Evolutionary conservation across 2,113 vertebrate genomes (phyloP), one percentile per base, ranked within the genome.

Genomic region (Donacobius atricapilla): DNA sequence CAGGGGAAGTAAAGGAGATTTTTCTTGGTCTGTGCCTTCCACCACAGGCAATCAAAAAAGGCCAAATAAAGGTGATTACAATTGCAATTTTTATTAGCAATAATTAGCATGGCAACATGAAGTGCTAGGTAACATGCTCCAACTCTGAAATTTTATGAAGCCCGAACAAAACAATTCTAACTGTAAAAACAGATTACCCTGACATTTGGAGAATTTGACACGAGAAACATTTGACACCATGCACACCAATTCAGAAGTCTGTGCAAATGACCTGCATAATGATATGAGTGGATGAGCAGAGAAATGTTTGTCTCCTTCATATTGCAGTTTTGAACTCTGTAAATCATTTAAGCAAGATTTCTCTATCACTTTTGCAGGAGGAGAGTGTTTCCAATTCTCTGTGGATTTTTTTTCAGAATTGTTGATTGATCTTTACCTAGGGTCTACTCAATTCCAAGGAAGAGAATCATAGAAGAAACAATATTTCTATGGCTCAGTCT

Each of bases 161-260:
- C 0, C 0, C 0, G 0, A 87, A 54, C 15, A 66, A 71, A 51
- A 71, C 3, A 4, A 63, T 54, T 54, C 30, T 71, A 78, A 70
- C 18, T 5, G 13, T 48, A 37, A 87, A 73, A 60, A 78, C 0
- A 84, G 30, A 73, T 58, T 66, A 57, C 31, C n/a, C 48, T 44
- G 35, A 79, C 44, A 58, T 75, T 87, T 60, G 42, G 28, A 66
- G 83, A 87, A 63, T 39, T 18, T 79, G 25, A 85, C 10, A 27
- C 23, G 25, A 75, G 71, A 71, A 92, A 58, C 50, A 65, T 57
- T 10, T 65, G 19, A 69, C 1, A 2, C 56, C 69, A 84, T 33
- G 11, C 23, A 47, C 31, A 66, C 8, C 42, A 82, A 47, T 50
- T 66, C 70, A 85, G 23, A 78, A 70, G 33, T 33, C 56, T 66